Evolutionary conservation across 2,888 invertebrate genomes (phyloP), one percentile per base, ranked within the genome.

Genomic region (Hemistola chrysoprasaria): DNA sequence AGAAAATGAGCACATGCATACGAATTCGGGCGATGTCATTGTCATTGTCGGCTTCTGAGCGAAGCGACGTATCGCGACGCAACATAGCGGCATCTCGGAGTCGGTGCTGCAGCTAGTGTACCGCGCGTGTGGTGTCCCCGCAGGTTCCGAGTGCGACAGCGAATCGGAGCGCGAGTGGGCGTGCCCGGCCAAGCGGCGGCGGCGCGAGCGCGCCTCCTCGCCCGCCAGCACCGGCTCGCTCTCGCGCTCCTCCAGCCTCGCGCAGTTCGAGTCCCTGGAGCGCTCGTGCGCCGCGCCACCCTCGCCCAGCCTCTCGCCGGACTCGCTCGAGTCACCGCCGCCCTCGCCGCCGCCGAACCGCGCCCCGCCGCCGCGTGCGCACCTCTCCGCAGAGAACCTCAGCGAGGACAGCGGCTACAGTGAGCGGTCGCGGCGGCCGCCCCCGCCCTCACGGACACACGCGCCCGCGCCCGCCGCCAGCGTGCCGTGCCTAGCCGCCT

Each of bases 221-320:
- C 85, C 81, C 46, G 56, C 72, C 70, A 86, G 83, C 79, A 52
- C 85, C 65, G 72, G 82, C 69, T 93, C 93, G 30, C 88, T 94
- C 7, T 94, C 94, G 60, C 92, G 95, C 53, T 95, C 95, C 47
- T 95, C 95, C 53, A 95, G 95, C 58, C 88, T 96, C 49, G 90
- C 96, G 48, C 95, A 95, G 78, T 96, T 96, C 78, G 96, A 96
- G 81, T 95, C 94, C 2, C 85, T 96, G 45, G 96, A 96, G 72
- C 91, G 88, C 22, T 86, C 87, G 29, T 88, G 87, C 61, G 84
- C 85, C 20, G 84, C 84, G n/a, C 82, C 82, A 35, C 75, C 68
- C 30, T 85, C 84, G 11, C 81, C 81, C 42, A 77, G 84, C 65
- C 74, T 88, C 23, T 87, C 86, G 2, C 90, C 90, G 1, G 90